Evolutionary conservation across 2,797 vertebrate species (phyloP).

Genomic region (Avahi laniger): DNA sequence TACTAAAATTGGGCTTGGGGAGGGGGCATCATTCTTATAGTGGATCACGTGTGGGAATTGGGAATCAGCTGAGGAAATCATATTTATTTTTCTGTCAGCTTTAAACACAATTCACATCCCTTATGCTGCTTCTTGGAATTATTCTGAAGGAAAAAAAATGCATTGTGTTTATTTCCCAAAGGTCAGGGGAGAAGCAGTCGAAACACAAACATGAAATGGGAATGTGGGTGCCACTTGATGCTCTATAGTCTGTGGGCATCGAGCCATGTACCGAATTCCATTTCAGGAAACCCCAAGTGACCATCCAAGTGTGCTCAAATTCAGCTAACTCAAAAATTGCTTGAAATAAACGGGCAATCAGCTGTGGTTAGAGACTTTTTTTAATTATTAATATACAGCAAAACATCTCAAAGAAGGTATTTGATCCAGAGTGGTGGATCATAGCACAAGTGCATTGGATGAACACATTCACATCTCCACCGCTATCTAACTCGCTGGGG

Average conservation of each 20-base stretch:
- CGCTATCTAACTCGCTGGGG: not conserved
- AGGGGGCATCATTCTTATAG: too few species aligned
- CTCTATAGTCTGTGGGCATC: too few species aligned
- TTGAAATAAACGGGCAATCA: not conserved
- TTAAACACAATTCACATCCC: not conserved
- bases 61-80: not conserved
- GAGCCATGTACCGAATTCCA: not conserved
- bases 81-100: not conserved
- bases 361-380: not conserved
- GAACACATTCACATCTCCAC: fast-evolving
- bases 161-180: not conserved
- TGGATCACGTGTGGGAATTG: not conserved
- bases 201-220: not conserved
- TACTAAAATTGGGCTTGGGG: not conserved
- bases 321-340: not conserved
- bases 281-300: not conserved
- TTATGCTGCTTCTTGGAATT: not conserved
- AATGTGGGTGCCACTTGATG: fast-evolving
- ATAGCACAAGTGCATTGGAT: fast-evolving
- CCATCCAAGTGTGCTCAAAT: not conserved
- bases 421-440: not conserved
- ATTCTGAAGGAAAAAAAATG: not conserved
- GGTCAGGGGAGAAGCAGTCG: not conserved
- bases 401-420: not conserved
- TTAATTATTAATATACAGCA: not conserved